Evolutionary conservation across 2,888 invertebrate species (phyloP), one percentile per base, ranked within the genome.

Genomic region (Chrysodeixis includens): DNA sequence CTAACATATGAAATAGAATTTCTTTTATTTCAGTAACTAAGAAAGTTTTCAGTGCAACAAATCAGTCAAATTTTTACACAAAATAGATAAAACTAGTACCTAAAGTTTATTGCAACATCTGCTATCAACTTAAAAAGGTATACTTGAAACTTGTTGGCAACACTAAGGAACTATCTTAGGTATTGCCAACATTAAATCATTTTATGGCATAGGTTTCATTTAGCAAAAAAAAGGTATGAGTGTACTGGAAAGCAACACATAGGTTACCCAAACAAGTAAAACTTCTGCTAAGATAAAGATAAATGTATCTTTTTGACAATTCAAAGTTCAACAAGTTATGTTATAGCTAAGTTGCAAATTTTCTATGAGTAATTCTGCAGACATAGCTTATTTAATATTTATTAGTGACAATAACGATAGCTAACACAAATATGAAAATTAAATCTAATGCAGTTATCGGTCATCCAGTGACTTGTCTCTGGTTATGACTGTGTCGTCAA

Each of bases 401-500:
- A 40, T 16, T 58, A 57, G 55, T 56, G 20, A 49, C 59, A 52
- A 49, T 44, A 56, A 62, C 20, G 66, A 64, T 69, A 49, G 49
- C 26, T 49, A 16, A 46, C 14, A 54, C 9, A 14, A 60, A 44
- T 16, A 22, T 61, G 0, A 52, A 4, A 26, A 40, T 4, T n/a
- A 3, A 16, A 44, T 9, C 30, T 16, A 16, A 18, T 30, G n/a
- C 40, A 65, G 75, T 96, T 96, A 98, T 92, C 98, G 96, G 78
- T 98, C 98, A 93, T 99, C 99, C 71, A 99, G 93, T 82, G 98
- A 97, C 89, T 99, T 99, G 88, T 99, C 99, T 82, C 99, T 96
- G 3, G 97, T 95, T 80, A 99, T 97, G 59, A 99, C 99, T 35
- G 97, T 96, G 87, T 99, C 99, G 81, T 99, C 99, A 92, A 99